Evolutionary conservation across 2,888 invertebrate genomes (phyloP).

Genomic region (Agrotis exclamationis): DNA sequence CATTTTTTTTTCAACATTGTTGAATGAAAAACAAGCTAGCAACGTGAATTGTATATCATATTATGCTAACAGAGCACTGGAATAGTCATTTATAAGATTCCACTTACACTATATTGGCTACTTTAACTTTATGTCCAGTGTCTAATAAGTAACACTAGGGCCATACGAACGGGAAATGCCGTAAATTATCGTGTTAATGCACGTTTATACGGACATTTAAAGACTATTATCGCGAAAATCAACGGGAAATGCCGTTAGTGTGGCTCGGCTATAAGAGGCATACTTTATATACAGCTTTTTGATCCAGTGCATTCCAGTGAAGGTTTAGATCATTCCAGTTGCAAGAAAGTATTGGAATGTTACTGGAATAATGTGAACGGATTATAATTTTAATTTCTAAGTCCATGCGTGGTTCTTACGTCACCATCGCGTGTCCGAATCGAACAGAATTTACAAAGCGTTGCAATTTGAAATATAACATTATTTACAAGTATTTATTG

Average conservation of each 20-base stretch:
- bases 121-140: too few species aligned
- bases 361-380: slow-evolving; percentile 2
- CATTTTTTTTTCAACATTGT: background rate
- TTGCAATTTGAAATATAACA: slow-evolving; percentile 61
- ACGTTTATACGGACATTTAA: too few species aligned
- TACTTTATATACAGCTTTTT: background rate
- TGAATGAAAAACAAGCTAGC: background rate
- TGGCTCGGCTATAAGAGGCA: too few species aligned
- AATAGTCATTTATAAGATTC: background rate
- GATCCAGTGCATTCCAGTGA: background rate
- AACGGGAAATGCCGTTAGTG: too few species aligned
- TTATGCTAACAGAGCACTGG: background rate
- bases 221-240: too few species aligned
- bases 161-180: too few species aligned
- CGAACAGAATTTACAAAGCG: slow-evolving; percentile 60
- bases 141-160: too few species aligned
- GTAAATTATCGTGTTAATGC: too few species aligned
- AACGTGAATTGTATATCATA: background rate
- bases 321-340: background rate
- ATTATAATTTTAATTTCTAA: slow-evolving; percentile 47
- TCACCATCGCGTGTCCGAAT: slow-evolving; percentile 58
- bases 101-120: too few species aligned
- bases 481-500: slow-evolving; percentile 79
- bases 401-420: slow-evolving; percentile 54
- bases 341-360: background rate